Percentiles rank a stretch among this genome's conserved stretches.
Evolutionary conservation across 1,140 invertebrate genomes (phyloP).

Genomic region (Drosophila arizonae): DNA sequence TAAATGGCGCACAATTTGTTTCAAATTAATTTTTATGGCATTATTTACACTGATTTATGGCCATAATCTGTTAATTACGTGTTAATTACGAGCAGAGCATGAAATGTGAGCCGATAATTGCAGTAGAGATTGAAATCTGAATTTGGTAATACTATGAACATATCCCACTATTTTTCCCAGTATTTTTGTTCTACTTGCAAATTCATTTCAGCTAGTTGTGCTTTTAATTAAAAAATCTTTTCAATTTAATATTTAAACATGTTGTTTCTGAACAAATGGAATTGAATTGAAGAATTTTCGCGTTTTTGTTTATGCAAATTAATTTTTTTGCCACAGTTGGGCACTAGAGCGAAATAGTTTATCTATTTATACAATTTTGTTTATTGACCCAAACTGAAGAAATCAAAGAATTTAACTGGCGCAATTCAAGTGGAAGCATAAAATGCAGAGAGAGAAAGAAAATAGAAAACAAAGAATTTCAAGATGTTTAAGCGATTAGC

Average conservation of each 20-base stretch:
- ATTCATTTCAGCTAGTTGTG: too few relatives aligned
- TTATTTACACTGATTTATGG: conserved; percentile 52
- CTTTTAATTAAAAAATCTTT: too few relatives aligned
- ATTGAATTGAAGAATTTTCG: not conserved
- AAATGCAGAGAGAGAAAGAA: conserved; percentile 10
- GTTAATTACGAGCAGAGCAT: conserved; percentile 20
- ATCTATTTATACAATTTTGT: conserved; percentile 29
- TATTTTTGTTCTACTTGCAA: too few relatives aligned
- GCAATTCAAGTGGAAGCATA: conserved; percentile 45
- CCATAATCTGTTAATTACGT: too few relatives aligned
- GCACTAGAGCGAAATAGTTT: not conserved
- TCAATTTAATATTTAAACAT: too few relatives aligned
- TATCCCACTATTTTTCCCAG: too few relatives aligned
- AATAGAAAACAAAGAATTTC: conserved; percentile 13
- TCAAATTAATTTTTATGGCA: conserved; percentile 71
- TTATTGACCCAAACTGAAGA: conserved; percentile 3
- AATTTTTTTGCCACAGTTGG: not conserved
- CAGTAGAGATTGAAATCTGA: too few relatives aligned
- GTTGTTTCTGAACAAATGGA: not conserved
- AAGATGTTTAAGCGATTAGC: conserved; percentile 28
- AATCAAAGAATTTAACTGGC: conserved; percentile 32
- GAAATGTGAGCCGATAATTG: not conserved
- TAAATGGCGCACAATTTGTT: conserved; percentile 59
- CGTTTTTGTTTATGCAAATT: conserved; percentile 16
- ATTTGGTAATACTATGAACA: too few relatives aligned